These are phyloP conservation scores for Ramphastos sulfuratus DNA, from an alignment of 2,113 vertebrate genomes.

Conservation along the genomic window DNA sequence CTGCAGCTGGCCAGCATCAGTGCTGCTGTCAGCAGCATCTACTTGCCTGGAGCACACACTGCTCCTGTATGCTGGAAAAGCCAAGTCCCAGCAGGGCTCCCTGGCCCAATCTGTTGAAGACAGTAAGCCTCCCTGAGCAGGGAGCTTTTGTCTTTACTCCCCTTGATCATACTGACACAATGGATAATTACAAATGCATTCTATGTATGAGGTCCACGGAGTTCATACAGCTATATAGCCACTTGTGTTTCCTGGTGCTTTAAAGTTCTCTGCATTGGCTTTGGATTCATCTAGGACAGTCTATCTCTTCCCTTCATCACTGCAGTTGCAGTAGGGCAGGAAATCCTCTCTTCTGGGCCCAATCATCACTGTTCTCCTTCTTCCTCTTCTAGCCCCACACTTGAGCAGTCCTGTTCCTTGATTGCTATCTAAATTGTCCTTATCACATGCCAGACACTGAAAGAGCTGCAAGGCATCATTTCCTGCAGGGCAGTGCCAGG, in stretches of 20 bases:
- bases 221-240: neutral
- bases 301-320: neutral
- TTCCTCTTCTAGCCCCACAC: constrained; percentile 15
- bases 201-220: neutral
- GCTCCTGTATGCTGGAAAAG: neutral
- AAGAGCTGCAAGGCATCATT: constrained; percentile 38
- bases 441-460: constrained; percentile 48
- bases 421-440: constrained; percentile 60
- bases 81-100: neutral
- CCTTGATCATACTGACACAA: neutral
- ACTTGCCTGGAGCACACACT: constrained; percentile 8
- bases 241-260: neutral
- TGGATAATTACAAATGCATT: neutral
- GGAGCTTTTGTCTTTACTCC: constrained; percentile 22
- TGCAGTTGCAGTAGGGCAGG: neutral
- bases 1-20: constrained; percentile 30
- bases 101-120: neutral
- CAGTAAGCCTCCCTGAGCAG: neutral
- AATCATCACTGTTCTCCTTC: neutral
- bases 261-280: neutral
- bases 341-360: constrained; percentile 29
- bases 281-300: neutral
- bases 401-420: constrained; percentile 39
- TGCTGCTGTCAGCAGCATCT: constrained; percentile 38
- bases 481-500: constrained; percentile 67